phyloP scores from a whole-genome alignment of 2,888 invertebrate genomes.

The Sylvicola cinctus region DNA sequence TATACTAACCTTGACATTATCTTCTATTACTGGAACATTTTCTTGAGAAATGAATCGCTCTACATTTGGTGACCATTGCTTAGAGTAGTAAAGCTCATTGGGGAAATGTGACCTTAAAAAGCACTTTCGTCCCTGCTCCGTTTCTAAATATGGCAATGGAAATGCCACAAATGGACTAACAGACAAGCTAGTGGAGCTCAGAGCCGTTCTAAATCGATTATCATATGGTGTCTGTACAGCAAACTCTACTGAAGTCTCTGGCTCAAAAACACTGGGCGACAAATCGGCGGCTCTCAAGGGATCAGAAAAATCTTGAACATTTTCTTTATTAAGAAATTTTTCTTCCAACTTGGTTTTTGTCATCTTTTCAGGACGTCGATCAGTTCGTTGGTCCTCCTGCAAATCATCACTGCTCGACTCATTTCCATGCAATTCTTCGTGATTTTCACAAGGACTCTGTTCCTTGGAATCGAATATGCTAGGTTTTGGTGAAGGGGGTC shows the following conservation, averaged over 20 bases:
- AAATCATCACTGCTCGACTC: neutral
- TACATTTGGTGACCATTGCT: constrained; percentile 29
- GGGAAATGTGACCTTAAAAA: constrained; percentile 50
- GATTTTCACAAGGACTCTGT: constrained; percentile 16
- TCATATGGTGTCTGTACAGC: constrained; percentile 34
- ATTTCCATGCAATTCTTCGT: constrained; percentile 7
- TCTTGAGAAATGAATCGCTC: constrained; percentile 13
- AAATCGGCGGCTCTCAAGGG: constrained; percentile 40
- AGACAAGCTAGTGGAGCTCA: constrained; percentile 53
- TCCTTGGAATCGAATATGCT: constrained; percentile 28
- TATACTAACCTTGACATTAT: constrained; percentile 5
- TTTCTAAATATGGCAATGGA: constrained; percentile 71
- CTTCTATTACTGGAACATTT: neutral
- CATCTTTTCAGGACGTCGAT: constrained; percentile 9
- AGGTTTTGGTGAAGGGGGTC: constrained; percentile 37
- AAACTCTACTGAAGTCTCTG: constrained; percentile 19
- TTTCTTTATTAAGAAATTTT: constrained; percentile 32
- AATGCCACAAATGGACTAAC: constrained; percentile 74
- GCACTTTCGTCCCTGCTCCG: constrained; percentile 60
- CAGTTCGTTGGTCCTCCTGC: neutral
- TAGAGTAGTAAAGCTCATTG: constrained; percentile 48
- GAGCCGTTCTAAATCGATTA: constrained; percentile 50
- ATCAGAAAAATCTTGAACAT: constrained; percentile 54
- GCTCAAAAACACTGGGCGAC: constrained; percentile 23
- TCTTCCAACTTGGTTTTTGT: constrained; percentile 20